These are phyloP conservation scores for Holotrichia oblita DNA, from an alignment of 1,140 invertebrate genomes.

Conservation along the genomic window DNA sequence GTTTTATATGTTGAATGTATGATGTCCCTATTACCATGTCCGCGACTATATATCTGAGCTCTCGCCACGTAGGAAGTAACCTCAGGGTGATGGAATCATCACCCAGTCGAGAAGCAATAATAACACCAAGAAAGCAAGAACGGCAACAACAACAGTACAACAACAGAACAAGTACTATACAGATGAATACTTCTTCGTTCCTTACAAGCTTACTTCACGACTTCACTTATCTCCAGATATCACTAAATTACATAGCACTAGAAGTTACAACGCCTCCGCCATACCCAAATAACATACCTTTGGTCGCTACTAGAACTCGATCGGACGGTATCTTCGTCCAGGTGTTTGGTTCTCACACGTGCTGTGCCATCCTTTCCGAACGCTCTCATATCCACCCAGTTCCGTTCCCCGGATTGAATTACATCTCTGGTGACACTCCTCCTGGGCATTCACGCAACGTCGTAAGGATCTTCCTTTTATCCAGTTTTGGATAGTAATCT, in stretches of 20 bases:
- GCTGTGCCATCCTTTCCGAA: slow-evolving; percentile 44
- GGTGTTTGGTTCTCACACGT: slow-evolving; percentile 57
- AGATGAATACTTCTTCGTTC: slow-evolving; percentile 17
- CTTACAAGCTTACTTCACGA: slow-evolving; percentile 34
- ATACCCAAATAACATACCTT: slow-evolving; percentile 43
- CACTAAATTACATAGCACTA: slow-evolving; percentile 43
- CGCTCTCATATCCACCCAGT: slow-evolving; percentile 53
- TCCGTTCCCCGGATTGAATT: slow-evolving; percentile 55
- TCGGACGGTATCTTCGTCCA: slow-evolving; percentile 45
- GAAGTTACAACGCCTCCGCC: slow-evolving; percentile 43
- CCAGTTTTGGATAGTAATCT: background rate
- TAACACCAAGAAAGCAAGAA: slow-evolving; percentile 31
- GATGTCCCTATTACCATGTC: too few relatives aligned
- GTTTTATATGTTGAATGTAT: too few relatives aligned
- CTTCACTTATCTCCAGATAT: slow-evolving; percentile 41
- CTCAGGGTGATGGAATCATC: slow-evolving; percentile 39
- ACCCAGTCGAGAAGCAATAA: slow-evolving; percentile 13
- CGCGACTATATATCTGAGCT: background rate
- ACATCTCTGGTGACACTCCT: slow-evolving; percentile 46
- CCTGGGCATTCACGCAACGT: slow-evolving; percentile 42
- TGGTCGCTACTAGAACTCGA: slow-evolving; percentile 40
- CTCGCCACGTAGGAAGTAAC: slow-evolving; percentile 38
- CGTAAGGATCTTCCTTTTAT: slow-evolving; percentile 42
- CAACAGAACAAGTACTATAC: background rate
- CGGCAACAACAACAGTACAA: background rate